Percentiles rank a stretch among this genome's conserved stretches.
These are phyloP conservation scores for Volucella inanis DNA, from an alignment of 2,888 invertebrate species.

Conservation along the genomic window DNA sequence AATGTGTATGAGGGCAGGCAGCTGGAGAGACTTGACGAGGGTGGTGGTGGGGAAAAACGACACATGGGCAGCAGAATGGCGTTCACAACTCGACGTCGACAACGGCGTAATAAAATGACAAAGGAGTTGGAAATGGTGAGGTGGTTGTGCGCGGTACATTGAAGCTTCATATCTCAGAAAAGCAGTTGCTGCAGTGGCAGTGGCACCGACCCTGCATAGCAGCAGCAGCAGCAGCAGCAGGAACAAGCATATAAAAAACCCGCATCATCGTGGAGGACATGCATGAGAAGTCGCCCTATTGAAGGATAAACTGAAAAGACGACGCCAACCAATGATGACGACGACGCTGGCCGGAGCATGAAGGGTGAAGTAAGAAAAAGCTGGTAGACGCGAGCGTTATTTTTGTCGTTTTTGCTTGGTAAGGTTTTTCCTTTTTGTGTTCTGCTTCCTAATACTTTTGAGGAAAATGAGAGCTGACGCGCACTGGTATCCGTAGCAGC, in stretches of 20 bases:
- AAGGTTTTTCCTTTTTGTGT: conserved; percentile 45
- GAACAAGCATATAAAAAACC: conserved; percentile 65
- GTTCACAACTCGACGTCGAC: conserved; percentile 39
- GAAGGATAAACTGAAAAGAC: conserved; percentile 58
- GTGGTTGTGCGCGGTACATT: conserved; percentile 55
- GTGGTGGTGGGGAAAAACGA: conserved; percentile 32
- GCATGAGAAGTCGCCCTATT: conserved; percentile 70
- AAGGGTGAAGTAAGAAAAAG: conserved; percentile 61
- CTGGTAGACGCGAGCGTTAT: conserved; percentile 66
- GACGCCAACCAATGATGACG: conserved; percentile 13
- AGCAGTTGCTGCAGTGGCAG: conserved; percentile 75
- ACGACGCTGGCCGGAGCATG: conserved; percentile 1
- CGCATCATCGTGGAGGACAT: conserved; percentile 73
- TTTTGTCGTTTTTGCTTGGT: conserved; percentile 45
- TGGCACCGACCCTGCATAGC: conserved; percentile 42
- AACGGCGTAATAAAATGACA: conserved; percentile 58
- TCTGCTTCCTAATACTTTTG: conserved; percentile 3
- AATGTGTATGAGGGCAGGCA: conserved; percentile 56
- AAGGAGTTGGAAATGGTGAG: conserved; percentile 47
- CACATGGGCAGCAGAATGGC: conserved; percentile 64
- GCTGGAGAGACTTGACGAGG: conserved; percentile 62
- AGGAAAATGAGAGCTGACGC: conserved; percentile 25
- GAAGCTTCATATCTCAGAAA: conserved; percentile 76
- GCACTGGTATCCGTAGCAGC: conserved; percentile 21
- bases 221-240: conserved; percentile 63